Base-by-base conservation (phyloP, 2,113 vertebrate species). In the Thalassoma bifasciatum region DNA sequence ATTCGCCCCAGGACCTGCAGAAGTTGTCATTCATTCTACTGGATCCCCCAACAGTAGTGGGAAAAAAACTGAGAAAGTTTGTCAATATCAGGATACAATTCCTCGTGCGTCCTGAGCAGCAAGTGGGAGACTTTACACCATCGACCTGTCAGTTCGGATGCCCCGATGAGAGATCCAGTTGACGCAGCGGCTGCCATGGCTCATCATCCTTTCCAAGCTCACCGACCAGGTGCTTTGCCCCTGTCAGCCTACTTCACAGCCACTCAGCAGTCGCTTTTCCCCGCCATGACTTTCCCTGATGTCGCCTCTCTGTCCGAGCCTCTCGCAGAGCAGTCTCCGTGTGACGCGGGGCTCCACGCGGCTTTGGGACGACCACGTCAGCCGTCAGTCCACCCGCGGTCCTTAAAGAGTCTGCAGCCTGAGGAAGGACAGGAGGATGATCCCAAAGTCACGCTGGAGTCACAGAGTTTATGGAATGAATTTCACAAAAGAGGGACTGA, bases 401-500 rank as follows among this genome's bases (percentile, higher is more conserved):
- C 94, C 0, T 84, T 95, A 10, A 97, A 95, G 75, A 95, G 92
- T 90, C 86, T 95, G 89, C 95, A 96, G 61, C 91, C 94, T 0
- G 95, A 96, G 51, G 95, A 96, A 37, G 95, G 95, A 66, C 93
- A 93, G 24, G 95, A 96, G 22, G 97, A 99, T 77, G 96, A 99
- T 71, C 97, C 96, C 17, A 97, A 96, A 93, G 97, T 99, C 67
- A 97, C 93, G 7, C 93, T 99, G 87, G 97, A 99, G 49, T 95
- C 96, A n/a, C 96, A 96, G 72, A 95, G 96, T 60, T 92, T 99
- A 13, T 99, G 98, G 98, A 96, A 96, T 86, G 95, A 98, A 81
- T 99, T 99, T 82, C 96, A 99, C 87, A 97, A 98, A 88, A 93
- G 96, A 81, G 97, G 97, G 61, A 99, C 98, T 0, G 98, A 99